Evolutionary conservation across 2,888 invertebrate species (phyloP).

Genomic region (Anoncus sp.): DNA sequence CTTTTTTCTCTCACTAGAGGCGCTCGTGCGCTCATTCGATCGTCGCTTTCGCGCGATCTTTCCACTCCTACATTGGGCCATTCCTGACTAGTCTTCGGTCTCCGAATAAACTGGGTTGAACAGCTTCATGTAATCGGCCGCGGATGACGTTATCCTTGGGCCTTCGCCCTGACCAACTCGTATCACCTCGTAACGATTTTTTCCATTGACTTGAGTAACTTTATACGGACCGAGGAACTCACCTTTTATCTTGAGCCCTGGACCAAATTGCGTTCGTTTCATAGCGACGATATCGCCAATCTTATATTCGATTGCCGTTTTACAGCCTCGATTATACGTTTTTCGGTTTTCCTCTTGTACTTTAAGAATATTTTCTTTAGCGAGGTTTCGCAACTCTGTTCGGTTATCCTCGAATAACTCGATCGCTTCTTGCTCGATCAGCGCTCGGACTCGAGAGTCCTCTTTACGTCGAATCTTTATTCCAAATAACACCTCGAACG

Average conservation of each 20-base stretch:
- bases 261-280: constrained; percentile 63
- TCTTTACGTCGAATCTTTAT: constrained; percentile 23
- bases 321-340: too few species aligned
- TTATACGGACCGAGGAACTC: constrained; percentile 66
- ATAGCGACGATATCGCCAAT: constrained; percentile 63
- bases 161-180: constrained; percentile 52
- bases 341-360: too few species aligned
- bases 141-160: too few species aligned
- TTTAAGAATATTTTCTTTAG: too few species aligned
- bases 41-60: background rate
- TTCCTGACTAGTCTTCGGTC: too few species aligned
- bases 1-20: too few species aligned
- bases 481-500: constrained; percentile 33
- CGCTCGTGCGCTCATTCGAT: too few species aligned
- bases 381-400: background rate
- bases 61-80: too few species aligned
- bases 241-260: constrained; percentile 59
- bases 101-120: too few species aligned
- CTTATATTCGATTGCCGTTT: constrained; percentile 56
- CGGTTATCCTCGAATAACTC: background rate
- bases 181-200: constrained; percentile 60
- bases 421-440: constrained; percentile 15
- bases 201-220: constrained; percentile 52
- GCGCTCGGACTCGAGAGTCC: constrained; percentile 11
- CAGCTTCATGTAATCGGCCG: too few species aligned